Evolutionary conservation across 2,888 invertebrate genomes (phyloP), one percentile per base, ranked within the genome.

Genomic region (Cephus runcator): DNA sequence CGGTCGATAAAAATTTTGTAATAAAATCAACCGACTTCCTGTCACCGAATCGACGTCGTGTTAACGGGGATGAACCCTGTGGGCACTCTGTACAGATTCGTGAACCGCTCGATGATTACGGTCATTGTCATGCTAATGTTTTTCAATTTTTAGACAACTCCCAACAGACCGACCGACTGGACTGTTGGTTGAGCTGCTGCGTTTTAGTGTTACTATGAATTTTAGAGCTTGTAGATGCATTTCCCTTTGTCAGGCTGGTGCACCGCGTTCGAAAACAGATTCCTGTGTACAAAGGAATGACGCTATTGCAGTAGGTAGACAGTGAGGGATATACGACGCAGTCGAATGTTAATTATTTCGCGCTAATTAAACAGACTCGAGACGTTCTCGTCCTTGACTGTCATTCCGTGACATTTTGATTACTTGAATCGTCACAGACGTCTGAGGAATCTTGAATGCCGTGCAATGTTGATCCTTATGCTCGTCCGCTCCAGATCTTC

Each of bases 261-360:
- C 23, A 23, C 9, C 56, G 56, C 56, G 56, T 56, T 56, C 56
- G 56, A 56, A 56, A 56, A 56, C 56, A 56, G 56, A 56, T 9
- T 23, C 9, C 23, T 23, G 56, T 56, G 15, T 56, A 56, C 56
- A 56, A 56, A 56, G 56, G 56, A 56, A 56, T 56, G 56, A 23
- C 23, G 56, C 56, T 56, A 56, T 56, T 56, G 23, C 56, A 23
- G 56, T 56, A 56, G 56, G 6, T 56, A 56, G 56, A 56, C 56
- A 56, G 56, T 56, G 56, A 15, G 23, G 23, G 56, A 56, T 56
- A 56, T 56, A 23, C 56, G 56, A 71, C 12, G 71, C 15, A 33
- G 34, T 71, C 71, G 71, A 83, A 81, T 76, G 80, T 77, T 82
- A 80, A 81, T 82, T 83, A 80, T 81, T 83, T 81, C 76, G 35